Base-by-base conservation (phyloP, 2,797 vertebrate species). In the Ptychobarbus kaznakovi region DNA sequence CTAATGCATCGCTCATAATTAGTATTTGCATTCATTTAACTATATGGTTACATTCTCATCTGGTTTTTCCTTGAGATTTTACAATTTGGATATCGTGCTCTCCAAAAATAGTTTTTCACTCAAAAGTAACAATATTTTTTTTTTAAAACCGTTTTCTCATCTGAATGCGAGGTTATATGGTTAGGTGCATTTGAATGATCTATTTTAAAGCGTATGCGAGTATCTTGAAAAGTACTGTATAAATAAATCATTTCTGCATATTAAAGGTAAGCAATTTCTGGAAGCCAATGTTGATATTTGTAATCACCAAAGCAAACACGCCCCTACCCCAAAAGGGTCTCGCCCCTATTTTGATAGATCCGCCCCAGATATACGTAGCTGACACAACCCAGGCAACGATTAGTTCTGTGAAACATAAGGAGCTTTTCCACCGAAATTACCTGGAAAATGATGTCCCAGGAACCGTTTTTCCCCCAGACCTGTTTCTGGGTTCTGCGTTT, bases 1-100 rank as follows among this genome's bases (percentile, higher is more conserved):
- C 65, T 68, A 58, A 78, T 74, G 66, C 61, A 46, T 56, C 68
- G 25, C 69, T 79, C 56, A 65, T 25, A 75, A 51, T 51, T 22
- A 38, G 10, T 46, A 70, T 79, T 56, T 61, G 75, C n/a, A 20
- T 40, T 53, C 10, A 35, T 7, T 12, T n/a, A 72, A 9, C 32
- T 22, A 38, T 16, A 16, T 49, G 10, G 13, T 13, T 49, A 49
- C 12, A 16, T 49, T 49, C 28, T 53, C 18, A 46, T 22, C 22
- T 35, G 20, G 4, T 73, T 82, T 82, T 42, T 2, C 35, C 35
- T 16, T 76, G 32, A 56, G 16, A 56, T 28, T 20, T 20, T 75
- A 75, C 46, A 18, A 42, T 77, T 53, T n/a, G 3, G 20, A 15
- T 16, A 3, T 40, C 12, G 4, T 38, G 51, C 35, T 40, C 32